Evolutionary conservation across 2,797 vertebrate genomes (phyloP).

Genomic region (Macroramphosus scolopax): DNA sequence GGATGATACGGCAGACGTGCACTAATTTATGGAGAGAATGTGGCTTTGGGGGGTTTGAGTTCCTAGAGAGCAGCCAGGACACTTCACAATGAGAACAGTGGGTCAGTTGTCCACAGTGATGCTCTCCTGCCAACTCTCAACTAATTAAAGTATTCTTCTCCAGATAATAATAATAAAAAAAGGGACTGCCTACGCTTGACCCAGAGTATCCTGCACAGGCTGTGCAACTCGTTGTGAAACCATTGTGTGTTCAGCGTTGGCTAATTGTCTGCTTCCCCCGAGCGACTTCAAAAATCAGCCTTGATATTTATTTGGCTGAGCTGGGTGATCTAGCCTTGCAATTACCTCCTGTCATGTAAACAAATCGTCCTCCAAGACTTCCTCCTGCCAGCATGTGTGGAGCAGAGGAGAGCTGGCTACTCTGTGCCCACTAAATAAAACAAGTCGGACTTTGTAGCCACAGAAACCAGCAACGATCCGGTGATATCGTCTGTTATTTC

Average conservation of each 20-base stretch:
- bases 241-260: conserved; percentile 37
- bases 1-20: too few relatives aligned
- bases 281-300: conserved; percentile 39
- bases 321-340: conserved; percentile 46
- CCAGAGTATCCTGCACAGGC: too few relatives aligned
- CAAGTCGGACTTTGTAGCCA: conserved; percentile 17
- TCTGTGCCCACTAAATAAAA: conserved; percentile 54
- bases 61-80: conserved; percentile 21
- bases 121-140: conserved; percentile 30
- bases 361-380: conserved; percentile 64
- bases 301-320: conserved; percentile 53
- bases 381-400: conserved; percentile 48
- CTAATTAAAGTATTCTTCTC: conserved; percentile 47
- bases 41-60: conserved; percentile 7
- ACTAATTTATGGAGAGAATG: too few relatives aligned
- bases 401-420: conserved; percentile 48
- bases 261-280: conserved; percentile 54
- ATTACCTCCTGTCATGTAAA: conserved; percentile 70
- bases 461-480: conserved; percentile 16
- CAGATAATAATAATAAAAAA: too few relatives aligned
- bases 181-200: too few relatives aligned
- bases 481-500: too few relatives aligned
- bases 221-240: conserved; percentile 8
- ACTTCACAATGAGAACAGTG: too few relatives aligned
- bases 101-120: conserved; percentile 19